Conservation (phyloP, 2,888 invertebrate species). For the Drosophila borborema region DNA sequence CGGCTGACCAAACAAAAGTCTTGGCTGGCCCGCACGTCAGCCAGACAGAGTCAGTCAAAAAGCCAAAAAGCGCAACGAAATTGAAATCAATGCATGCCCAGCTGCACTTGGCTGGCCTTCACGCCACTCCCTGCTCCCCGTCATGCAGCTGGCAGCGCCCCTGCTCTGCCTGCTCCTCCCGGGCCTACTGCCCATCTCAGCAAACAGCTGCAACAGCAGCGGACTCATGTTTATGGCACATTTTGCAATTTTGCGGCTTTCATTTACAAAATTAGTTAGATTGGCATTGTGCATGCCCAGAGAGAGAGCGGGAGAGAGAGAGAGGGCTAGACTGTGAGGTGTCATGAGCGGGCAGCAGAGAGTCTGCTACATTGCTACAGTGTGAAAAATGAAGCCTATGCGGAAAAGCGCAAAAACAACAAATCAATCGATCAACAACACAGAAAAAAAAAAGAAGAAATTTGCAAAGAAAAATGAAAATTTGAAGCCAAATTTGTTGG, state of each 20-base stretch:
- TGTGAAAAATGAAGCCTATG: constrained; percentile 57
- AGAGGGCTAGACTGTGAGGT: not conserved
- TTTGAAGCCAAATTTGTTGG: constrained; percentile 26
- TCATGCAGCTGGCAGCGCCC: too few relatives aligned
- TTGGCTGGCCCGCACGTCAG: constrained; percentile 44
- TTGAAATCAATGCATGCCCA: constrained; percentile 74
- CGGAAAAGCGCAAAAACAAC: constrained; percentile 54
- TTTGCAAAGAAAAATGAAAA: constrained; percentile 19
- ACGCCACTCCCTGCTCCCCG: not conserved
- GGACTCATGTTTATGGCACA: constrained; percentile 70
- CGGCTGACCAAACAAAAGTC: constrained; percentile 74
- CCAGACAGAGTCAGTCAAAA: constrained; percentile 63
- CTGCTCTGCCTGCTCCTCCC: not conserved
- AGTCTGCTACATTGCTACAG: constrained; percentile 31
- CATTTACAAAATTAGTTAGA: constrained; percentile 74
- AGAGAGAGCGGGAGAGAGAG: not conserved
- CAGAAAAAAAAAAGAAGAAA: constrained; percentile 4
- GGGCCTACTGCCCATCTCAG: constrained; percentile 5
- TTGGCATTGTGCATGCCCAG: constrained; percentile 25
- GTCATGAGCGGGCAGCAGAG: not conserved
- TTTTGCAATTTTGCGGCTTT: constrained; percentile 72
- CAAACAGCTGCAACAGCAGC: constrained; percentile 46
- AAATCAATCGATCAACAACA: constrained; percentile 55
- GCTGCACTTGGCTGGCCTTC: constrained; percentile 63
- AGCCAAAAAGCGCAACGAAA: constrained; percentile 69